These are phyloP conservation scores for Spodoptera frugiperda DNA, from an alignment of 1,140 invertebrate genomes.

Conservation along the genomic window DNA sequence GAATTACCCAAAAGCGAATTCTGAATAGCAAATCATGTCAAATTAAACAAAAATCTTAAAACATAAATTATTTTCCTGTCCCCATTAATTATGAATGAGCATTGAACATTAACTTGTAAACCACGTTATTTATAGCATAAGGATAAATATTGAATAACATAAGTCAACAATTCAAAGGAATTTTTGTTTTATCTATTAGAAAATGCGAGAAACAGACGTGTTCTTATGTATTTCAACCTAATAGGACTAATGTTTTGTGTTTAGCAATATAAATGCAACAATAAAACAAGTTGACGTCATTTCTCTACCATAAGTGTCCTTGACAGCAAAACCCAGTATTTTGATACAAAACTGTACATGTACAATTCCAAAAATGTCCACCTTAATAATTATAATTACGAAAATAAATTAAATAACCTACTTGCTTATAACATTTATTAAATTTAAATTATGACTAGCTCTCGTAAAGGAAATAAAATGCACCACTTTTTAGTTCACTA, in stretches of 20 bases:
- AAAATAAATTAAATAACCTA: slow-evolving; percentile 64
- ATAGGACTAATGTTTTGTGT: neutral
- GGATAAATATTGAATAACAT: neutral
- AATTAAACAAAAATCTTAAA: neutral
- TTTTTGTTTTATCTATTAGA: too few species aligned
- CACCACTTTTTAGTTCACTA: slow-evolving; percentile 53
- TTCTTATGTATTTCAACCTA: too few species aligned
- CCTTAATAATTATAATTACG: slow-evolving; percentile 40
- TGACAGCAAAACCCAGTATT: slow-evolving; percentile 24
- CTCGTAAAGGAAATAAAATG: slow-evolving; percentile 68
- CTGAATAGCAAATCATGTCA: neutral
- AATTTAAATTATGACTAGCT: slow-evolving; percentile 76
- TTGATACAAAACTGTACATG: slow-evolving; percentile 30
- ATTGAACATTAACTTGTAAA: neutral
- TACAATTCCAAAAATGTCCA: slow-evolving; percentile 37
- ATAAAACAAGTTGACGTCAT: slow-evolving; percentile 16
- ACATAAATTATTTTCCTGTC: slow-evolving; percentile 8
- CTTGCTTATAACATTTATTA: slow-evolving; percentile 61
- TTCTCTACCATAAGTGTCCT: neutral
- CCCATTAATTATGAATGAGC: neutral
- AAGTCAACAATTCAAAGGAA: too few species aligned
- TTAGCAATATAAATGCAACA: neutral
- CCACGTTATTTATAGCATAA: neutral
- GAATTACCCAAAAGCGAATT: slow-evolving; percentile 4
- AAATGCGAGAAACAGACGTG: too few species aligned